Evolutionary conservation across 2,888 invertebrate genomes (phyloP), one percentile per base, ranked within the genome.

Genomic region (Keiferia lycopersicella): DNA sequence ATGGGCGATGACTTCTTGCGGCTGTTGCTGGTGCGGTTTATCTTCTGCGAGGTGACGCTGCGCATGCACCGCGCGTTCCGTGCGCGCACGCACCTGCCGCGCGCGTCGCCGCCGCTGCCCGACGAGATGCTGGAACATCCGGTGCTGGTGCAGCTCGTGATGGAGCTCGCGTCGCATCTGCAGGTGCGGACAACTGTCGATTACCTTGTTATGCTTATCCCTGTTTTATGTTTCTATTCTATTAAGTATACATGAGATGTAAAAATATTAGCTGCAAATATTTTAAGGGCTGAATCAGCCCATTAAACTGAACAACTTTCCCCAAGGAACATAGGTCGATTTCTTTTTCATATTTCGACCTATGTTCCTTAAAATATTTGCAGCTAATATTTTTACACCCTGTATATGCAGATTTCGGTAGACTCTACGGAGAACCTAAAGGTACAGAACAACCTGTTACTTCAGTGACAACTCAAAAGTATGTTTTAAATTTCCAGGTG

Each of bases 1-100:
- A 96, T 98, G 89, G 97, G 98, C 51, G 98, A 99, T 87, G 98
- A 98, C 81, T 99, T 98, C 89, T 93, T 99, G 71, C 95, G 98
- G 67, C 93, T 98, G 67, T 91, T 98, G 68, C 93, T 98, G 69
- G 93, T 98, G 70, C 95, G 98, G 69, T 98, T 96, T 91, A 95
- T 98, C 70, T 98, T 99, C 93, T 98, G 98, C 92, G 96, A 97
- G 92, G 95, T 97, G 75, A 96, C 97, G 61, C 92, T 98, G 71
- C 95, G 97, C 72, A 93, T 97, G 79, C 98, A 99, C 89, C 94
- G 97, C 69, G 95, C 96, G 65, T 96, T 95, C 85, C 94, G 97
- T 78, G 95, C 96, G 67, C 95, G 96, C n/a, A 95, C 95, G 77
- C 96, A 96, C 87, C 94, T 96, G 78, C 97, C 98, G 14, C 94